phyloP scores from a whole-genome alignment of 1,140 invertebrate genomes.

The Pollicipes pollicipes region DNA sequence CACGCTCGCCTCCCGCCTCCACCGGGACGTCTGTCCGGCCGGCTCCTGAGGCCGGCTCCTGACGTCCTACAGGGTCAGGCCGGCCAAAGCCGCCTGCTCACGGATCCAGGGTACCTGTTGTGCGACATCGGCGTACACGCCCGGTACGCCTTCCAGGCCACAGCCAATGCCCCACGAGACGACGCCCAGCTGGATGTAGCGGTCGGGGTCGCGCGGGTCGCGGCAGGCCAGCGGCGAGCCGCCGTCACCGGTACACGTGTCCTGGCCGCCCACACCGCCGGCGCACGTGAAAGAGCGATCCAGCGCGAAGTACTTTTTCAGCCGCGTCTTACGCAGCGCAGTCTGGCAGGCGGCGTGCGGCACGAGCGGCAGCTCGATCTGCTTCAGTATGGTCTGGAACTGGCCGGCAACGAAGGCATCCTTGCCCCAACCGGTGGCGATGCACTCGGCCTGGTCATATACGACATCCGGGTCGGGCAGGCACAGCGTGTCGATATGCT shows the following conservation, averaged over 20 bases:
- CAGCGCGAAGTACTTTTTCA: neutral
- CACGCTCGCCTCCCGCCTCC: no score
- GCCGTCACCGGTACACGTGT: neutral
- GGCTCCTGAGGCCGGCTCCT: no score
- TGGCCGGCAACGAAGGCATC: no score
- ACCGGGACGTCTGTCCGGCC: no score
- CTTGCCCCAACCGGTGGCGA: no score
- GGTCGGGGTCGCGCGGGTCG: neutral
- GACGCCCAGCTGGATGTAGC: neutral
- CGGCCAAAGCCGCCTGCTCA: no score
- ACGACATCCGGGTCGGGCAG: no score
- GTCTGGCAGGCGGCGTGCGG: neutral
- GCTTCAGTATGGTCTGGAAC: neutral
- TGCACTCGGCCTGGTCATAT: no score
- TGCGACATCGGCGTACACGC: neutral
- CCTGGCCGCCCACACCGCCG: neutral
- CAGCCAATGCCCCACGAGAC: constrained; percentile 1
- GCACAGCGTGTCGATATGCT: no score
- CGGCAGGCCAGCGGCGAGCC: neutral
- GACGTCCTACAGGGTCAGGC: no score
- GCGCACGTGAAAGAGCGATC: neutral
- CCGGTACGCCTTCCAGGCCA: neutral
- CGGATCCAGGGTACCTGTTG: neutral
- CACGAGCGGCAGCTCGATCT: neutral
- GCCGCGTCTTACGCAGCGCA: neutral